Evolutionary conservation across 2,888 invertebrate species (phyloP).

Genomic region (Eurytoma californica): DNA sequence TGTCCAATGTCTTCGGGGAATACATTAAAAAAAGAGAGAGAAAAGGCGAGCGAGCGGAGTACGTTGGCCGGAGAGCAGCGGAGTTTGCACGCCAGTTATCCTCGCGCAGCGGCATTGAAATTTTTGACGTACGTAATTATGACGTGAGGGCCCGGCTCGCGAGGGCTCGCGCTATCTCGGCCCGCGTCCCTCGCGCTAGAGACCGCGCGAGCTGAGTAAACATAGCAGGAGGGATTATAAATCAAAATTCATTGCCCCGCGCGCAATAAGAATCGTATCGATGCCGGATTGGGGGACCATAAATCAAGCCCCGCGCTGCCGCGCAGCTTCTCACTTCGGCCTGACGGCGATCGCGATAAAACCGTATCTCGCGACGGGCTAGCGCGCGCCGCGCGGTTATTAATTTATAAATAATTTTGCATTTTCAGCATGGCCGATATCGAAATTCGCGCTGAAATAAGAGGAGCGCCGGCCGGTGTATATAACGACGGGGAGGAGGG

Average conservation of each 20-base stretch:
- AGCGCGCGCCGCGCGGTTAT: neutral
- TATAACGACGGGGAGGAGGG: too few relatives aligned
- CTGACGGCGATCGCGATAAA: neutral
- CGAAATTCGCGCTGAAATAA: neutral
- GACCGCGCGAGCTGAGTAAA: neutral
- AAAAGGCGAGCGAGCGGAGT: neutral
- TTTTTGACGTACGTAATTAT: slow-evolving; percentile 25
- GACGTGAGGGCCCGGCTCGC: neutral
- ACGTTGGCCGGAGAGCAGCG: neutral
- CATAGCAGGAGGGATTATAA: neutral
- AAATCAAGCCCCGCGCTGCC: neutral
- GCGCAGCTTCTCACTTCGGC: neutral
- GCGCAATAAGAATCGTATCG: too few relatives aligned
- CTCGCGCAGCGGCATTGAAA: neutral
- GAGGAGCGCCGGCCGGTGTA: neutral
- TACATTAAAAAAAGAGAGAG: slow-evolving; percentile 63
- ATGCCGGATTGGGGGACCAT: neutral
- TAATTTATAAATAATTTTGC: neutral
- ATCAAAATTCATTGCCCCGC: neutral
- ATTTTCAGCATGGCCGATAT: neutral
- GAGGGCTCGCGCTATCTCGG: neutral
- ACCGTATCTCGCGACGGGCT: neutral
- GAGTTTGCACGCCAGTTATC: slow-evolving; percentile 2
- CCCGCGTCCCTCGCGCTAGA: too few relatives aligned
- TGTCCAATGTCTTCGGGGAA: slow-evolving; percentile 72